A percentile compares a stretch with the other conserved stretches of the same genome.
Conservation (phyloP, 2,797 vertebrate species). For the Arrhamphus sclerolepis region DNA sequence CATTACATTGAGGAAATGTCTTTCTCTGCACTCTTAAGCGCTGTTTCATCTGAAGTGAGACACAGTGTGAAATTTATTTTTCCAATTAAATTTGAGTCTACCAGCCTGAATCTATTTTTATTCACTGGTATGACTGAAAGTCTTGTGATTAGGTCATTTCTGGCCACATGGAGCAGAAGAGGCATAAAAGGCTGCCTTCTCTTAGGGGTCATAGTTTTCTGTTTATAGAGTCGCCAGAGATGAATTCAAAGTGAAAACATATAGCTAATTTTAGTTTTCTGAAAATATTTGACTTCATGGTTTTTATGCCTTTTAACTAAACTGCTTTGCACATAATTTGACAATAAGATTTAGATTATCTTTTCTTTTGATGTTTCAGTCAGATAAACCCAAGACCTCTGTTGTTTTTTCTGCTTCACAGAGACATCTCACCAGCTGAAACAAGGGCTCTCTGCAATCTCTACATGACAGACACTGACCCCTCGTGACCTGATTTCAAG, state of each 20-base stretch:
- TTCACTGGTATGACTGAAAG: constrained; percentile 11
- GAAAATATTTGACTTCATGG: background rate
- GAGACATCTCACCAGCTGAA: constrained; percentile 30
- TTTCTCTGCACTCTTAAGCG: background rate
- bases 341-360: background rate
- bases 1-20: background rate
- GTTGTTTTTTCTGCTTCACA: constrained; percentile 56
- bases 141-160: constrained; percentile 25
- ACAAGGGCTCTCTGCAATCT: constrained; percentile 34
- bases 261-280: constrained; percentile 1
- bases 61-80: constrained; percentile 34
- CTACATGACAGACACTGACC: constrained; percentile 30
- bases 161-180: constrained; percentile 7
- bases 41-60: constrained; percentile 15
- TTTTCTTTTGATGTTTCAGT: constrained; percentile 9
- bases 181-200: constrained; percentile 1
- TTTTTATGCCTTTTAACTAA: no score
- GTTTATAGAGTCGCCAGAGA: background rate
- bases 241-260: background rate
- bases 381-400: constrained; percentile 20
- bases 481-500: constrained; percentile 37
- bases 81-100: constrained; percentile 7
- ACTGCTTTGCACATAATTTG: background rate
- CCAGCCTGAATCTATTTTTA: constrained; percentile 39
- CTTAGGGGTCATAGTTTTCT: background rate